Base-by-base conservation (phyloP, 2,113 vertebrate genomes). In the Pontoporia blainvillei region DNA sequence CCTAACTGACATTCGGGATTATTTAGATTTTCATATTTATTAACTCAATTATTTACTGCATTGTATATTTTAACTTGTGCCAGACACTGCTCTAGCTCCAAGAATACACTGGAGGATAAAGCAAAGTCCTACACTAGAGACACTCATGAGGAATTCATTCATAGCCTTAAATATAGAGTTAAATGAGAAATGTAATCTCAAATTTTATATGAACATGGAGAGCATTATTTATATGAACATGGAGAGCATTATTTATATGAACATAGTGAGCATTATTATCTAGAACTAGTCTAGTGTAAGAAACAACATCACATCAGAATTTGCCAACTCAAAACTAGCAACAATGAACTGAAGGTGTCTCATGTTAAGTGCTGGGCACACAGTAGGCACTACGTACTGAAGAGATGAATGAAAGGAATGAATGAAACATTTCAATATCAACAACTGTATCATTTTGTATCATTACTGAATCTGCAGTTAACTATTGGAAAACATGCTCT, bases 161-260 rank as follows among this genome's bases (percentile, higher is more conserved):
- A 67, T 66, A 93, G 89, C 76, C n/a, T 94, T 44, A 57, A 57
- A 41, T 78, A 94, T 17, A 79, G 46, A 54, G 52, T 27, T 83
- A 89, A 75, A 52, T 64, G 25, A 83, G 11, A 90, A 76, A 29
- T 88, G 11, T 39, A 46, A 73, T 21, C 49, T 90, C 39, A 66
- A 20, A 92, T 87, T 64, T 90, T 90, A 84, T 96, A 89, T 66
- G 20, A 81, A 94, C 95, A 49, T 86, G 18, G 23, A 69, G n/a
- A 61, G n/a, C n/a, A n/a, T n/a, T n/a, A n/a, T 64, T 90, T 90
- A 84, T 96, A 89, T 66, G 20, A 81, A 94, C 95, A 49, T 86
- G 18, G 23, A 69, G n/a, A 61, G n/a, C n/a, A n/a, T n/a, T n/a
- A n/a, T n/a, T n/a, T n/a, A n/a, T n/a, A n/a, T n/a, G n/a, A n/a